Conservation (phyloP, 1,140 invertebrate species). For the Drosophila hydei region DNA sequence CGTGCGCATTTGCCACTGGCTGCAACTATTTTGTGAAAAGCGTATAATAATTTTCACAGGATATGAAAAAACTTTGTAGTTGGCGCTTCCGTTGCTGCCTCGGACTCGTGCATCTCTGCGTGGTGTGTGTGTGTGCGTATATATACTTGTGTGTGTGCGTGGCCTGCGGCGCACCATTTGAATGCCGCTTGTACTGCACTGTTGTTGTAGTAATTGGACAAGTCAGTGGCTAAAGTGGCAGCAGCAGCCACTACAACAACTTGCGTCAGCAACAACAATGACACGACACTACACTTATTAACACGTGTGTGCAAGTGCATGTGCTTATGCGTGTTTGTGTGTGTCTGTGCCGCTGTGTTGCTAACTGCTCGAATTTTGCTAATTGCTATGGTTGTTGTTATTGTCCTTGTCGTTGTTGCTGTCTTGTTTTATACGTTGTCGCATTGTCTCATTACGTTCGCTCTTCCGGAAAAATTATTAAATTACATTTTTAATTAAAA, state of each 20-base stretch:
- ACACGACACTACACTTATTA: constrained; percentile 60
- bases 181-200: constrained; percentile 51
- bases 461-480: constrained; percentile 43
- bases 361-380: constrained; percentile 62
- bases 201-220: constrained; percentile 80
- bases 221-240: constrained; percentile 74
- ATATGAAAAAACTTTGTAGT: constrained; percentile 79
- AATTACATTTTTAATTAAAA: constrained; percentile 71
- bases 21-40: constrained; percentile 73
- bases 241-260: constrained; percentile 49
- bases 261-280: constrained; percentile 34
- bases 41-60: constrained; percentile 81
- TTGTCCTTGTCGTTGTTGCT: constrained; percentile 40
- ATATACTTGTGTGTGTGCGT: constrained; percentile 31
- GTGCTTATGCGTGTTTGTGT: constrained; percentile 7
- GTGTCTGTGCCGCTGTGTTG: constrained; percentile 22
- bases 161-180: constrained; percentile 73
- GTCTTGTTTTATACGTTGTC: constrained; percentile 52
- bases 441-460: constrained; percentile 38
- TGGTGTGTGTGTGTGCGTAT: constrained; percentile 12
- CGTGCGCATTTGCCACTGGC: constrained; percentile 49
- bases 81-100: constrained; percentile 65
- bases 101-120: constrained; percentile 1
- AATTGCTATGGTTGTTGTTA: constrained; percentile 60
- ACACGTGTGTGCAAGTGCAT: constrained; percentile 51